Evolutionary conservation across 2,888 invertebrate genomes (phyloP).

Genomic region (Sycophila texana): DNA sequence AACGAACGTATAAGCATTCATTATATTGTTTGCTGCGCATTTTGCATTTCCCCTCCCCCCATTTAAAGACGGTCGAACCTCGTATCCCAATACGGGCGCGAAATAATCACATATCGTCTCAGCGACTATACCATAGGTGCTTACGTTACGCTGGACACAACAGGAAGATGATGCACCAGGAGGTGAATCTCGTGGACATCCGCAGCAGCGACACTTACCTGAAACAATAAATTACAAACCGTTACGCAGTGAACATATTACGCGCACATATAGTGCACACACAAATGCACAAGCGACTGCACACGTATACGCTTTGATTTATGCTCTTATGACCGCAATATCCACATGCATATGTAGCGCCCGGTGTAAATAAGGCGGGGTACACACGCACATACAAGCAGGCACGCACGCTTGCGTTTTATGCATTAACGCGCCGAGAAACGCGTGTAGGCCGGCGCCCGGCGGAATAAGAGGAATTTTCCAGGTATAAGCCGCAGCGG

Average conservation of each 20-base stretch:
- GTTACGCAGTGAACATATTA: constrained; percentile 63
- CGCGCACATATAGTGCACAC: neutral
- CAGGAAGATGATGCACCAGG: constrained; percentile 67
- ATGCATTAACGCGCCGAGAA: constrained; percentile 47
- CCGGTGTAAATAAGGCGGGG: constrained; percentile 4
- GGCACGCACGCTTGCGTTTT: constrained; percentile 40
- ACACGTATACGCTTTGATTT: constrained; percentile 64
- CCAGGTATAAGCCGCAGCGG: constrained; percentile 56
- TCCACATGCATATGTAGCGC: constrained; percentile 58
- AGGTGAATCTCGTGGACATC: constrained; percentile 64
- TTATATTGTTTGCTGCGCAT: too few relatives aligned
- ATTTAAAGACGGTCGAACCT: neutral
- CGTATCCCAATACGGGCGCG: constrained; percentile 4
- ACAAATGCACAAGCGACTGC: neutral
- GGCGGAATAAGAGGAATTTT: constrained; percentile 57
- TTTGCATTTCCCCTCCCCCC: neutral
- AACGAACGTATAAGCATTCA: too few relatives aligned
- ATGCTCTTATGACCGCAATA: constrained; percentile 64
- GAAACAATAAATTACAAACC: constrained; percentile 75
- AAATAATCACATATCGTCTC: constrained; percentile 59
- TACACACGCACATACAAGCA: constrained; percentile 26
- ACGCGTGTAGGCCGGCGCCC: constrained; percentile 57
- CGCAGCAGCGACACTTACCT: constrained; percentile 75
- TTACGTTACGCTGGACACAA: constrained; percentile 72
- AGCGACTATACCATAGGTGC: constrained; percentile 61